These are phyloP conservation scores for Epizoanthus ramosus DNA, from an alignment of 92 coral and sea anemone species.

Conservation along the genomic window DNA sequence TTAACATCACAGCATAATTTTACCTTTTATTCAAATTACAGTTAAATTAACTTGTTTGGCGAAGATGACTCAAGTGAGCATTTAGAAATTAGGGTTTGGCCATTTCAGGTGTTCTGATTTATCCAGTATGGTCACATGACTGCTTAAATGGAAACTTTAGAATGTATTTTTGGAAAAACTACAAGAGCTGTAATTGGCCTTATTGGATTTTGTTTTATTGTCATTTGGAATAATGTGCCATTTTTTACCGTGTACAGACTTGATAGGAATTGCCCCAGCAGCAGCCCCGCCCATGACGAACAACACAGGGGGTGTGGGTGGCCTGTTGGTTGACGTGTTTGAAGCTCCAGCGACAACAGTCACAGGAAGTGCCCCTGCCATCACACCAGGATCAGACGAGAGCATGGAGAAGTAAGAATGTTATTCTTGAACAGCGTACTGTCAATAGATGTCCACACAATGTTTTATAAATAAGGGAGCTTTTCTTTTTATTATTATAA, in stretches of 20 bases:
- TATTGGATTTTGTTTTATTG: neutral
- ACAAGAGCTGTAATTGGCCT: neutral
- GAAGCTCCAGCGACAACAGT: conserved; percentile 73
- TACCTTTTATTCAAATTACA: too few species aligned
- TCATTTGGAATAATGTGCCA: neutral
- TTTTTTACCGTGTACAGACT: conserved; percentile 32
- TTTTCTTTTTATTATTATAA: too few species aligned
- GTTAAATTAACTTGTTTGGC: too few species aligned
- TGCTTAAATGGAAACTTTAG: neutral
- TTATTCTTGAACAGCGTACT: neutral
- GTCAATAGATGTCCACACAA: too few species aligned
- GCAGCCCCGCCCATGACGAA: conserved; percentile 48
- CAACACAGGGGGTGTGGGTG: conserved; percentile 62
- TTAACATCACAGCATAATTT: too few species aligned
- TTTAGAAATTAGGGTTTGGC: too few species aligned
- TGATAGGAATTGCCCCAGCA: conserved; percentile 60
- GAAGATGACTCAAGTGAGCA: too few species aligned
- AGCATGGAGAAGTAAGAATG: conserved; percentile 83
- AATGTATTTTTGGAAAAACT: neutral
- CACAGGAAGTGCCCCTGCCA: conserved; percentile 71
- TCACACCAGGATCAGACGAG: conserved; percentile 92
- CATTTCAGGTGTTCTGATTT: too few species aligned
- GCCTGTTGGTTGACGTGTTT: conserved; percentile 92
- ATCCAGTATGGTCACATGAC: too few species aligned
- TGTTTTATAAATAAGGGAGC: neutral